Evolutionary conservation across 2,888 invertebrate species (phyloP).

Genomic region (Exocentrus adspersus): DNA sequence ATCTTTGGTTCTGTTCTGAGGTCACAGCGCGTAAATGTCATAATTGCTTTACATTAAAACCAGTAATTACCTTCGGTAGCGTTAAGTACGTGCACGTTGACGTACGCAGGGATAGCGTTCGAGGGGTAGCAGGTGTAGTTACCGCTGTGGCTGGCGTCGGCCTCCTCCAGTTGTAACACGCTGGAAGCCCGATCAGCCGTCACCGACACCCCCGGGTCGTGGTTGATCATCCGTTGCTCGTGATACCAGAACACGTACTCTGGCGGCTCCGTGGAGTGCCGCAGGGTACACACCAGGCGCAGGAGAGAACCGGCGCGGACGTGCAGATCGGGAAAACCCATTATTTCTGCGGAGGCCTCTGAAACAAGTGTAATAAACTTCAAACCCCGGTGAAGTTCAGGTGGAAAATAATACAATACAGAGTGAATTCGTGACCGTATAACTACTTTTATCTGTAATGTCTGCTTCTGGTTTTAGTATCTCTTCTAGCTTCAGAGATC

Average conservation of each 20-base stretch:
- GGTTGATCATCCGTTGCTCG: constrained; percentile 70
- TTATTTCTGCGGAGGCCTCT: constrained; percentile 69
- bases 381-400: too few relatives aligned
- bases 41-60: too few relatives aligned
- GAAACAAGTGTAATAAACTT: too few relatives aligned
- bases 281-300: constrained; percentile 67
- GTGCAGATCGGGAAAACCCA: constrained; percentile 70
- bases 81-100: constrained; percentile 75
- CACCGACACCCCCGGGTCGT: constrained; percentile 68
- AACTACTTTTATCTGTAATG: too few relatives aligned
- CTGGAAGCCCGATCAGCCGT: constrained; percentile 68
- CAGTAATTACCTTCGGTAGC: constrained; percentile 66
- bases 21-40: too few relatives aligned
- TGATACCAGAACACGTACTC: constrained; percentile 72
- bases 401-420: too few relatives aligned
- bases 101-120: constrained; percentile 72
- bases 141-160: constrained; percentile 69
- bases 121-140: constrained; percentile 78
- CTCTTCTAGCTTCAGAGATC: too few relatives aligned
- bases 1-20: too few relatives aligned
- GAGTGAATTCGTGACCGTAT: too few relatives aligned
- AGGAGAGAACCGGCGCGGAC: constrained; percentile 69
- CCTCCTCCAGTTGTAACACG: constrained; percentile 73
- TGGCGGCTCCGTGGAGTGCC: constrained; percentile 68
- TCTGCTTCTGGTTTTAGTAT: too few relatives aligned